phyloP scores from a whole-genome alignment of 2,888 invertebrate genomes.

The Anagyrus pseudococci region DNA sequence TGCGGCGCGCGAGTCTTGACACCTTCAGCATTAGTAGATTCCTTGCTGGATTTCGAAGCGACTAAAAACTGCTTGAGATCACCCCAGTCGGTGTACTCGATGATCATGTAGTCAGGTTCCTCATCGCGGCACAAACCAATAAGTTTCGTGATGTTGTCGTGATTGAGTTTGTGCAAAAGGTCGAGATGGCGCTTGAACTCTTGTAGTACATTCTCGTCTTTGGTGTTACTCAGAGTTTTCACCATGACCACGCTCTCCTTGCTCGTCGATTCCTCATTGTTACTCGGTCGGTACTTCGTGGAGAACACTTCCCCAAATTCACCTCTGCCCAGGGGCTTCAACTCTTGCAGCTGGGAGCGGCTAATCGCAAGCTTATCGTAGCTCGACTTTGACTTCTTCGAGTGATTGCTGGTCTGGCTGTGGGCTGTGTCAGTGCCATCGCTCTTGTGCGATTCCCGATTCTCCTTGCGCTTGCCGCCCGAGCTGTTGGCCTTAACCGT shows the following conservation, averaged over 20 bases:
- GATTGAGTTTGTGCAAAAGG: constrained; percentile 81
- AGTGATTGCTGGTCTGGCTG: constrained; percentile 68
- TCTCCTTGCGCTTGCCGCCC: constrained; percentile 51
- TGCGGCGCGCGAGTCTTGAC: constrained; percentile 65
- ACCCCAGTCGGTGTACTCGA: constrained; percentile 95
- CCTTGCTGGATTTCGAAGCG: constrained; percentile 61
- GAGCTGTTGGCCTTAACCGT: constrained; percentile 54
- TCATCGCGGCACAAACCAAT: constrained; percentile 82
- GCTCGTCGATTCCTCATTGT: constrained; percentile 66
- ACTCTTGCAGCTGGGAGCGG: constrained; percentile 74
- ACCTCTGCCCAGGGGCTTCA: constrained; percentile 74
- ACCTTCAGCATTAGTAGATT: constrained; percentile 45
- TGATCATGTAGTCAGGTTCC: constrained; percentile 87
- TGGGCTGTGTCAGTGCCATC: constrained; percentile 73
- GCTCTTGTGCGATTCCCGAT: constrained; percentile 68
- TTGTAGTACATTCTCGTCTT: constrained; percentile 77
- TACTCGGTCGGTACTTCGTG: constrained; percentile 67
- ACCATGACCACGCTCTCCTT: constrained; percentile 70
- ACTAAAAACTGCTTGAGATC: constrained; percentile 89
- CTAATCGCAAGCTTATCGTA: constrained; percentile 81
- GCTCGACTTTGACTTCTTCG: constrained; percentile 69
- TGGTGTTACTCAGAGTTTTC: constrained; percentile 77
- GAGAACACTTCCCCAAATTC: constrained; percentile 92
- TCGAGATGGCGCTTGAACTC: constrained; percentile 92
- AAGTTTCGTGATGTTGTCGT: constrained; percentile 80